Conservation (phyloP, 2,797 vertebrate species). For the Enoplosus armatus region DNA sequence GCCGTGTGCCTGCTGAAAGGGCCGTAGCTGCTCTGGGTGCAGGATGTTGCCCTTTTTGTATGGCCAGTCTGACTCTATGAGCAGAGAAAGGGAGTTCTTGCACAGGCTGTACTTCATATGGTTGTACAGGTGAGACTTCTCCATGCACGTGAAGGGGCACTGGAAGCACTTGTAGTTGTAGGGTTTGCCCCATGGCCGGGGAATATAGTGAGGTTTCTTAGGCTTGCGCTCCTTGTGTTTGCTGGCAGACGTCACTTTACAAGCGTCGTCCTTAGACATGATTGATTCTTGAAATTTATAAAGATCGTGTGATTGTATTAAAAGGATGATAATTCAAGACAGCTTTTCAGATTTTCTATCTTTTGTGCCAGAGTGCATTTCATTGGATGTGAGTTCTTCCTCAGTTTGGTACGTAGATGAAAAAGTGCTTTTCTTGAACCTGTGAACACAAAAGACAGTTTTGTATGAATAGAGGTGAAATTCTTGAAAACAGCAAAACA, state of each 20-base stretch:
- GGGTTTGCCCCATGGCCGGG: constrained; percentile 96
- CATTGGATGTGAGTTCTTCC: constrained; percentile 24
- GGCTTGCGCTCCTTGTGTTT: constrained; percentile 97
- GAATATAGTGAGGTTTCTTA: constrained; percentile 98
- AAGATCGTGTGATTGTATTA: background rate
- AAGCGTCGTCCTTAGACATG: constrained; percentile 93
- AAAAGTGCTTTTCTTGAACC: constrained; percentile 55
- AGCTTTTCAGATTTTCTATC: background rate
- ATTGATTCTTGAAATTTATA: constrained; percentile 32
- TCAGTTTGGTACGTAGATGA: constrained; percentile 19
- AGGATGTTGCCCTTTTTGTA: constrained; percentile 93
- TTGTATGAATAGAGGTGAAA: constrained; percentile 2
- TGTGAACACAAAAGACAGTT: constrained; percentile 57
- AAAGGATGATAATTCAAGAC: constrained; percentile 19
- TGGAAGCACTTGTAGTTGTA: constrained; percentile 99
- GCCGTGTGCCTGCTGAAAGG: constrained; percentile 83
- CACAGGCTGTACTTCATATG: constrained; percentile 99
- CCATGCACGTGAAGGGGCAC: constrained; percentile 99
- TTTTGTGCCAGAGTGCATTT: constrained; percentile 45
- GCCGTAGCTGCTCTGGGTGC: constrained; percentile 88
- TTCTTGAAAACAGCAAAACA: background rate
- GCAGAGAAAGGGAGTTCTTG: constrained; percentile 97
- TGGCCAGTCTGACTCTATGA: constrained; percentile 95
- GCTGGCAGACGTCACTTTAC: constrained; percentile 88
- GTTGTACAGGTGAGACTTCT: constrained; percentile 99